phyloP scores from a whole-genome alignment of 2,113 vertebrate genomes.

The Forbesichthys agassizii region DNA sequence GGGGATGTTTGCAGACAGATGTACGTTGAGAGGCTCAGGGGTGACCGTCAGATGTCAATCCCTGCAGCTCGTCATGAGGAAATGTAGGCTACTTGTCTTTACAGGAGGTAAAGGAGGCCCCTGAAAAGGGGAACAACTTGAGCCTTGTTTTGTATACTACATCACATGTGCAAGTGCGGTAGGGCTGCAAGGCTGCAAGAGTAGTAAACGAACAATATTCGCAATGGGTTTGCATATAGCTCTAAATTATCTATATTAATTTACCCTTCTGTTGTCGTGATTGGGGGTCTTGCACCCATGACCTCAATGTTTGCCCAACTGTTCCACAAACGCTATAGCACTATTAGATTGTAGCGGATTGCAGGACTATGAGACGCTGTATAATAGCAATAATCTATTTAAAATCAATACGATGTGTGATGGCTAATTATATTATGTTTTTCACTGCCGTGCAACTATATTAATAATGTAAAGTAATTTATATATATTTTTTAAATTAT shows the following conservation, averaged over 20 bases:
- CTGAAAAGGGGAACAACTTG: background rate
- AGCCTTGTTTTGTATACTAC: slow-evolving; percentile 32
- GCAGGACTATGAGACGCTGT: background rate
- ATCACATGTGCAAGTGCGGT: too few species aligned
- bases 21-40: background rate
- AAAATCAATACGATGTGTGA: slow-evolving; percentile 3
- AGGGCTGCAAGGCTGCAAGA: slow-evolving; percentile 21
- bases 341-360: slow-evolving; percentile 26
- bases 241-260: slow-evolving; percentile 32
- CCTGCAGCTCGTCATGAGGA: slow-evolving; percentile 25
- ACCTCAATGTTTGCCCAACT: slow-evolving; percentile 60
- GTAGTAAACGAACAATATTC: slow-evolving; percentile 14
- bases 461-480: too few species aligned
- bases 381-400: slow-evolving; percentile 23
- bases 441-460: slow-evolving; percentile 3
- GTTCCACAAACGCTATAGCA: background rate
- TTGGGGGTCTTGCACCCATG: slow-evolving; percentile 51
- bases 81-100: slow-evolving; percentile 35
- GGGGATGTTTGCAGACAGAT: background rate
- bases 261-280: slow-evolving; percentile 45
- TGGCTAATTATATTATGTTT: background rate
- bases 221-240: slow-evolving; percentile 12
- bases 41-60: slow-evolving; percentile 26
- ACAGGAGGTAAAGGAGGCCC: slow-evolving; percentile 2
- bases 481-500: slow-evolving; percentile 21